Percentiles rank a stretch among this genome's conserved stretches.
phyloP scores from a whole-genome alignment of 2,888 invertebrate genomes.

The Pristionchus exspectatus region DNA sequence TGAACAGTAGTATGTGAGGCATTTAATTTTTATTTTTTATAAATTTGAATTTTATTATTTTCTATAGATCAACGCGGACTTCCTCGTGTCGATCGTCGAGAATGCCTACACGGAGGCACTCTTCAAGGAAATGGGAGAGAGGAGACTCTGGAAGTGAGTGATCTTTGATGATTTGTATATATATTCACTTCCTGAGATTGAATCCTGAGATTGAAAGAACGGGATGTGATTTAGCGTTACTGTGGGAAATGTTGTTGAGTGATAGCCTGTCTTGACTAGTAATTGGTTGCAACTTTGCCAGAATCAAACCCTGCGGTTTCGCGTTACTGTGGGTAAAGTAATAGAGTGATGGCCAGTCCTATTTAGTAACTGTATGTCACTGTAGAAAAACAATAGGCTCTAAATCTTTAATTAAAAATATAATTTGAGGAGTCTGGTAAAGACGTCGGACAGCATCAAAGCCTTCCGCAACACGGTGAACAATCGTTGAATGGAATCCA shows the following conservation, averaged over 20 bases:
- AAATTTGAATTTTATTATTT: neutral
- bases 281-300: neutral
- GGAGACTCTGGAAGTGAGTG: constrained; percentile 34
- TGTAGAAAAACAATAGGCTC: neutral
- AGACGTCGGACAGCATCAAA: neutral
- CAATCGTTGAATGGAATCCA: neutral
- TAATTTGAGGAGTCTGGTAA: neutral
- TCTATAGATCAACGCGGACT: constrained; percentile 8
- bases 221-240: too few relatives aligned
- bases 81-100: constrained; percentile 8
- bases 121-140: constrained; percentile 7
- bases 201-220: too few relatives aligned
- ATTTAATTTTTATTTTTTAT: neutral
- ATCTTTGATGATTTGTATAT: neutral
- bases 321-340: too few relatives aligned
- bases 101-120: constrained; percentile 9
- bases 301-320: neutral
- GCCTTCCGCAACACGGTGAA: neutral
- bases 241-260: too few relatives aligned
- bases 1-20: neutral
- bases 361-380: too few relatives aligned
- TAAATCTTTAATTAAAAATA: neutral
- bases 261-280: neutral
- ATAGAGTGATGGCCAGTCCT: too few relatives aligned
- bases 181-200: too few relatives aligned